Base-by-base conservation (phyloP, 2,888 invertebrate species). In the Acleris literana region DNA sequence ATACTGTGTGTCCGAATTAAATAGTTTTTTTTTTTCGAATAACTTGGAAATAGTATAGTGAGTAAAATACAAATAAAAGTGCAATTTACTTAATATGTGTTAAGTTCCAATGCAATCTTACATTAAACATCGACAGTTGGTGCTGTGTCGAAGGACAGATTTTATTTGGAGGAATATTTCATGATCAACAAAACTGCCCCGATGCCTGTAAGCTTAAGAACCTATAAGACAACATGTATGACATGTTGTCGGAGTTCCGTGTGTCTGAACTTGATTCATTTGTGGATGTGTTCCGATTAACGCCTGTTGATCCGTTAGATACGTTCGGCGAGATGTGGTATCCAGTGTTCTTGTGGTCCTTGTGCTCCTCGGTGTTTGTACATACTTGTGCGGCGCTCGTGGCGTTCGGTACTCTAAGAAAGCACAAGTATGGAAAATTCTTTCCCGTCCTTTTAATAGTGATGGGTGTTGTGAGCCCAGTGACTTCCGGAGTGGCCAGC, bases 261-360 rank as follows among this genome's bases (percentile, higher is more conserved):
- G 93, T 92, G 71, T 93, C 93, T 70, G 94, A 95, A 84, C 92
- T 95, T 79, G 95, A 95, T 86, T 94, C 95, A 67, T 94, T 96
- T 76, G 93, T 94, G 74, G 94, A 95, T 92, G 95, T 96, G 81
- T 93, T 96, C 77, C 94, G 94, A 74, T 87, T 96, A 73, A 94
- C 94, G 70, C 93, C 95, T 69, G 93, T 93, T 72, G 94, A 94
- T 78, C 94, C 94, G 65, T 91, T 96, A 74, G 94, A 95, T 84
- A 95, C 95, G 69, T 95, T 97, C 93, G 93, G 95, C 93, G 98
- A 98, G 90, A 99, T 99, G 97, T 99, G 98, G 98, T 98, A 98
- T 88, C 97, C 98, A 83, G 96, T 99, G 84, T 99, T 99, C 92
- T 93, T 99, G 79, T 99, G 98, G 98, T 97, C 97, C 68, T 93